Evolutionary conservation across 1,140 invertebrate genomes (phyloP), one percentile per base, ranked within the genome.

Genomic region (Drosophila seguyi): DNA sequence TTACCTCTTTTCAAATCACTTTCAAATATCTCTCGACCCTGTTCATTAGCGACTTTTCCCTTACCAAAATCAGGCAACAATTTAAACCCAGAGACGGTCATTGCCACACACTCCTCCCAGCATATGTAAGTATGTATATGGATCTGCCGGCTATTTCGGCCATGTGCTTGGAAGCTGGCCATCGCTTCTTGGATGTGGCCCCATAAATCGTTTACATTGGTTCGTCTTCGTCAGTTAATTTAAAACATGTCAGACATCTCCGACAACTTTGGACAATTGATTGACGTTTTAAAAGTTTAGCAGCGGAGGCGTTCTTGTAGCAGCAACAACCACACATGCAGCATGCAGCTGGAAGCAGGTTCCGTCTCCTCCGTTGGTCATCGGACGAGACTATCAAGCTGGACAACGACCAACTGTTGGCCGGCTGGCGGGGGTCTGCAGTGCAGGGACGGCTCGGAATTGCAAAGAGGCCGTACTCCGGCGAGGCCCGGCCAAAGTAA

Each of bases 201-300:
- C 74, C 85, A 90, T 90, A 90, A 90, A 90, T 90, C 85, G 86
- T 75, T 75, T 85, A 72, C 73, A 84, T 81, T 85, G 72, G 85
- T 75, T 90, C 86, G 86, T 90, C 85, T 90, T 90, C 85, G 85
- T 90, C 85, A 90, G 85, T 90, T 90, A 90, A 90, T 90, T 90
- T 90, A 90, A 90, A 90, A 90, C 81, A 90, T 90, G 85, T 90
- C 85, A 90, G 85, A 90, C 86, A 90, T 79, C 86, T 90, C 85
- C 63, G 85, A 90, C 85, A 90, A 90, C 86, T 90, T 90, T 86
- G 78, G 85, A 90, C 85, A 90, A 90, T 90, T 90, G 85, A 90
- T 90, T 90, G 85, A 90, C 85, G 85, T 82, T 90, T 90, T 90
- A 90, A 90, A 90, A 90, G 86, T 90, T 90, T 90, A 67, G 62